These are phyloP conservation scores for Tubulanus polymorphus DNA, from an alignment of 2,888 invertebrate genomes.

Conservation along the genomic window DNA sequence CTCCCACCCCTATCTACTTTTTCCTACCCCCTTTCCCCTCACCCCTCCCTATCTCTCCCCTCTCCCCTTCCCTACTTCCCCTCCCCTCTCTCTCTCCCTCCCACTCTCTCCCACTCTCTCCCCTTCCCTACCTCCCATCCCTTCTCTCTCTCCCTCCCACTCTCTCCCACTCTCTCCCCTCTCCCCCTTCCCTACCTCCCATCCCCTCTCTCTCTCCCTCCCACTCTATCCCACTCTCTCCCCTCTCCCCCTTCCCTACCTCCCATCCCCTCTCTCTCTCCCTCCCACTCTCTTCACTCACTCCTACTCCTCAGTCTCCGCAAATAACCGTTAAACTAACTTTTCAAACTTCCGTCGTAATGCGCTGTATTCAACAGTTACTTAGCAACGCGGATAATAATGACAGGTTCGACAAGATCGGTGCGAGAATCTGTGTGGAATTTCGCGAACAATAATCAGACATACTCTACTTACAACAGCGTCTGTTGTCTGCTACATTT, in stretches of 20 bases:
- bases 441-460: too few species aligned
- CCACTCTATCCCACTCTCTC: neutral
- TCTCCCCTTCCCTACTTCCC: neutral
- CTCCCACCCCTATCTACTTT: neutral
- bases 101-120: neutral
- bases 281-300: neutral
- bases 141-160: slow-evolving; percentile 1
- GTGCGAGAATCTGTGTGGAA: too few species aligned
- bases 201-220: neutral
- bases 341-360: too few species aligned
- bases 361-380: too few species aligned
- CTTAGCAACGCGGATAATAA: too few species aligned
- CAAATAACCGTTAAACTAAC: too few species aligned
- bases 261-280: neutral
- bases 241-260: neutral
- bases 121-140: neutral
- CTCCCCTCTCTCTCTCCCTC: slow-evolving; percentile 3
- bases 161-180: neutral
- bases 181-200: neutral
- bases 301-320: neutral
- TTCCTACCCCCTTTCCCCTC: neutral
- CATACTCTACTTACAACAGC: too few species aligned
- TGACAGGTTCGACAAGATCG: too few species aligned
- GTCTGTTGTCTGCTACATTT: too few species aligned
- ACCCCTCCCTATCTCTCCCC: slow-evolving; percentile 1